Conservation (phyloP, 2,797 vertebrate genomes). For the Intellagama lesueurii region DNA sequence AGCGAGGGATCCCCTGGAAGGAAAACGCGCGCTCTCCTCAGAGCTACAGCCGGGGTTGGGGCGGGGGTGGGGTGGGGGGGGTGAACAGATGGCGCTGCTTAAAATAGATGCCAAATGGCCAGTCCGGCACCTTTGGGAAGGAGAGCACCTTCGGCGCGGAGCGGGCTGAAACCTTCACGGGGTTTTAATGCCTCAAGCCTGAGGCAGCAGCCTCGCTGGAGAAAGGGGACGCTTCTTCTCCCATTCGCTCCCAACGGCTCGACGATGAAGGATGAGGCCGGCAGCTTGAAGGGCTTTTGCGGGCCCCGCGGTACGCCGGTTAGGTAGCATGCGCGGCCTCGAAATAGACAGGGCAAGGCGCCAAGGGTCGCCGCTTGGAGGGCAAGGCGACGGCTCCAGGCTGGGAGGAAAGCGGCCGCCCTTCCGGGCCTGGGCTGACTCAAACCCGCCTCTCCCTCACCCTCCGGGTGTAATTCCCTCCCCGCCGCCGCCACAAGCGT, state of each 20-base stretch:
- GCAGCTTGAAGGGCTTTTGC: no score
- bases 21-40: not conserved
- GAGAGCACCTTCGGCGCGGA: no score
- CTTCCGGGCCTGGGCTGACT: no score
- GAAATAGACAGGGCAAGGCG: not conserved
- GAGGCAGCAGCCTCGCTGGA: not conserved
- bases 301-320: not conserved
- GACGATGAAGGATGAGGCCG: not conserved
- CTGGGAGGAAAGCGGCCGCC: not conserved
- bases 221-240: not conserved
- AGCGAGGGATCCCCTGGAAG: no score
- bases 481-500: no score
- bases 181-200: no score
- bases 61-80: not conserved
- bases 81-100: constrained; percentile 13
- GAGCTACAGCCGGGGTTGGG: not conserved
- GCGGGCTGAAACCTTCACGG: no score
- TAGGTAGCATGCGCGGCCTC: not conserved
- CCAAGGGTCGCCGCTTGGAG: not conserved
- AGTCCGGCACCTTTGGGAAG: not conserved
- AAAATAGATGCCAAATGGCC: not conserved
- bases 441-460: not conserved
- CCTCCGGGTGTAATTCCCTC: not conserved
- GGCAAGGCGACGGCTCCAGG: not conserved
- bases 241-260: not conserved